Conservation (phyloP, 2,888 invertebrate genomes). For the Lomographa bimaculata region DNA sequence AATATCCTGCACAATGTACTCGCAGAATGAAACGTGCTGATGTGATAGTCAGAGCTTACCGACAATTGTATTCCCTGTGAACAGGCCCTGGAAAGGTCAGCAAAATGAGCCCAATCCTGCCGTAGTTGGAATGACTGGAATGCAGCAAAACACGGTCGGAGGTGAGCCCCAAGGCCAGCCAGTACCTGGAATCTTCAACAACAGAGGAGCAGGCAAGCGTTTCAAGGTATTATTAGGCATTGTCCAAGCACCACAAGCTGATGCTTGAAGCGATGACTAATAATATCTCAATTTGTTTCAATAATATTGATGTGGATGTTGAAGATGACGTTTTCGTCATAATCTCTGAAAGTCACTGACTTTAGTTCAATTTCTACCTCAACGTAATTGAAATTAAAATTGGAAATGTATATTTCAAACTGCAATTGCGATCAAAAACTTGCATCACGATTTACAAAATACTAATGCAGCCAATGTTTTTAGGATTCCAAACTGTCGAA, state of each 20-base stretch:
- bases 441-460: no score
- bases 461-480: no score
- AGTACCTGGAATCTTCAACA: conserved; percentile 72
- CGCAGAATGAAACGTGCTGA: no score
- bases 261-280: conserved; percentile 24
- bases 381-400: not conserved
- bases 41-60: no score
- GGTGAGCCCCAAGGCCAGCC: conserved; percentile 66
- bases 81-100: conserved; percentile 76
- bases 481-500: no score
- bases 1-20: no score
- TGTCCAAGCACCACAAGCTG: conserved; percentile 25
- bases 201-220: conserved; percentile 77
- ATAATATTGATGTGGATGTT: conserved; percentile 1
- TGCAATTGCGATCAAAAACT: no score
- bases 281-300: conserved; percentile 25
- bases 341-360: no score
- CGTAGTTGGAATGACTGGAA: conserved; percentile 68
- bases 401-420: not conserved
- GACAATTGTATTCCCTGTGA: no score
- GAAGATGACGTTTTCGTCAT: no score
- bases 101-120: conserved; percentile 76
- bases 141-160: conserved; percentile 65
- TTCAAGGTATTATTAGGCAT: conserved; percentile 52
- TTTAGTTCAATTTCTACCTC: not conserved